Evolutionary conservation across 1,140 invertebrate genomes (phyloP), one percentile per base, ranked within the genome.

Genomic region (Procambarus virginalis): DNA sequence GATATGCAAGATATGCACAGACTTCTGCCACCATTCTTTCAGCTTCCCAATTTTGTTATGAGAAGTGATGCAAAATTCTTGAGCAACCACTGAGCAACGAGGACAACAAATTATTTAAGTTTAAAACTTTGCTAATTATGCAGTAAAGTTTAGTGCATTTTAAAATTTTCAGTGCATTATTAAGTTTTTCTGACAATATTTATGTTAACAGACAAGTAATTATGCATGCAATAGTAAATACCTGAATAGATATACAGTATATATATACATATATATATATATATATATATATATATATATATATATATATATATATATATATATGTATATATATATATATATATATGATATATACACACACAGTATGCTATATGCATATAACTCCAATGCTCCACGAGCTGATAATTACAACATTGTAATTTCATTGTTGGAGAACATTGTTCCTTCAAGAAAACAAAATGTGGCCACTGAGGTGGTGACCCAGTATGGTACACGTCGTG

Each of bases 1-100:
- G 88, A 89, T 78, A 68, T 58, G 88, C 88, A 83, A 77, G 88
- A 89, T 64, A 49, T 70, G 68, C 86, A 70, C 82, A 80, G 86
- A 70, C 86, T 73, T 70, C 86, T 79, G 77, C 86, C 76, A 55
- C 22, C 64, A 55, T 64, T 79, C 64, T 70, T 79, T 79, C 78
- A 64, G 9, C 78, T 80, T 79, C 79, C 78, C 49, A 34, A 64
- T 64, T 80, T 79, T 87, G 77, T 87, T 77, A 58, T 85, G 70
- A 82, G n/a, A 82, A 82, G 10, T 82, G 58, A 58, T 82, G 58
- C 80, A 82, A 82, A 82, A 82, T 60, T 82, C 58, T 82, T 68
- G 80, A 60, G 6, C 60, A 64, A 64, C n/a, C n/a, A 73, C 51
- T 82, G 58, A 82, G 48, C 80, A 68, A 68, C 80, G 17, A 68